Conservation (phyloP, 1,140 invertebrate genomes). For the Drusus annulatus region DNA sequence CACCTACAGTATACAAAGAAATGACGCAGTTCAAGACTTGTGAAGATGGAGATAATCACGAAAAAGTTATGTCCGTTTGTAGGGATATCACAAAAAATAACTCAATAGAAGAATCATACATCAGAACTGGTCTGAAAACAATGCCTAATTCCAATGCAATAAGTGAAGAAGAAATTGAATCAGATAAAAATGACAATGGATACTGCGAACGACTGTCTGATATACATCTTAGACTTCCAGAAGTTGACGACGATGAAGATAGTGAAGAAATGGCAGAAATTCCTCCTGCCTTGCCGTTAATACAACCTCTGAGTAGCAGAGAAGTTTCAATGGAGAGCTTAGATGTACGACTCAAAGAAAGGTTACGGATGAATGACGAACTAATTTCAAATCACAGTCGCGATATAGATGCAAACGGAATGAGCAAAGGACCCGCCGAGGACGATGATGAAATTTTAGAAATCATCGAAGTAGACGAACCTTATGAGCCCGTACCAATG, state of each 20-base stretch:
- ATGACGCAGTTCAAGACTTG: slow-evolving; percentile 76
- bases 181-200: slow-evolving; percentile 33
- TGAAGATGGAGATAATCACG: slow-evolving; percentile 70
- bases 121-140: slow-evolving; percentile 73
- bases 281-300: slow-evolving; percentile 81
- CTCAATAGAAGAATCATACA: slow-evolving; percentile 73
- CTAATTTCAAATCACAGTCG: slow-evolving; percentile 67
- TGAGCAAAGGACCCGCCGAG: slow-evolving; percentile 69
- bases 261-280: slow-evolving; percentile 81
- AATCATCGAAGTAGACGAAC: slow-evolving; percentile 87
- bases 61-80: slow-evolving; percentile 69
- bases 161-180: slow-evolving; percentile 68
- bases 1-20: slow-evolving; percentile 72
- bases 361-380: slow-evolving; percentile 74
- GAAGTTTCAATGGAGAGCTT: slow-evolving; percentile 86
- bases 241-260: slow-evolving; percentile 79
- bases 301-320: slow-evolving; percentile 81
- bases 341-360: slow-evolving; percentile 78
- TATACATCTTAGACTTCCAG: slow-evolving; percentile 43
- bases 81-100: slow-evolving; percentile 69
- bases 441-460: slow-evolving; percentile 82
- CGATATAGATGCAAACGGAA: slow-evolving; percentile 68
- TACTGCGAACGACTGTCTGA: slow-evolving; percentile 22
- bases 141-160: slow-evolving; percentile 67
- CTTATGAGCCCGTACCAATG: slow-evolving; percentile 84